A percentile compares a stretch with the other conserved stretches of the same genome.
Evolutionary conservation across 2,797 vertebrate species (phyloP).

Genomic region (Amphiprion clarkii): DNA sequence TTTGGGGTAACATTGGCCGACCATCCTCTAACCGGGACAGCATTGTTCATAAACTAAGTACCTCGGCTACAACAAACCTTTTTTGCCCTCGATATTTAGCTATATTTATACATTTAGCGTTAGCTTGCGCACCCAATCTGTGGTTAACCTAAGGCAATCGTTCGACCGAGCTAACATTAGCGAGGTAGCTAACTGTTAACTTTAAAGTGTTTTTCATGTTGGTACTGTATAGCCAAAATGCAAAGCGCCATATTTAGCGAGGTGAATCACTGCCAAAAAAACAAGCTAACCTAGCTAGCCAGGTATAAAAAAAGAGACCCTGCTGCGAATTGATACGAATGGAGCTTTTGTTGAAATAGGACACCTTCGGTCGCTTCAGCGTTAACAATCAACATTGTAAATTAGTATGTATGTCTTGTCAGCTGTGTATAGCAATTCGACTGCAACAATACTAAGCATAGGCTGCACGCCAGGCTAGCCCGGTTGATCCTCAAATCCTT

Average conservation of each 20-base stretch:
- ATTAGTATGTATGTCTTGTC: slow-evolving; percentile 21
- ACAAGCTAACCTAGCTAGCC: slow-evolving; percentile 61
- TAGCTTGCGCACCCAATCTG: slow-evolving; percentile 18
- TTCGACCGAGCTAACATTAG: slow-evolving; percentile 41
- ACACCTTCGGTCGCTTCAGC: slow-evolving; percentile 6
- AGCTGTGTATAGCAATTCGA: neutral
- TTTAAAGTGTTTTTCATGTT: slow-evolving; percentile 48
- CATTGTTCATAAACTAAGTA: neutral
- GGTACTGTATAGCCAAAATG: slow-evolving; percentile 32
- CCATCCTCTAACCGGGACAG: neutral
- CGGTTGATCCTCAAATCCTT: slow-evolving; percentile 53
- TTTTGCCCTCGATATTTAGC: neutral
- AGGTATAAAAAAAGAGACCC: slow-evolving; percentile 28
- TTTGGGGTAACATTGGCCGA: neutral
- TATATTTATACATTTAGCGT: neutral
- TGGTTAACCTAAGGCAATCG: neutral
- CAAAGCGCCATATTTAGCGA: slow-evolving; percentile 70
- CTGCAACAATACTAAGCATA: neutral
- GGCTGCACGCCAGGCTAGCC: slow-evolving; percentile 28
- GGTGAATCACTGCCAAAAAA: slow-evolving; percentile 52
- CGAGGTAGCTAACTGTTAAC: slow-evolving; percentile 29
- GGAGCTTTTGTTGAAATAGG: slow-evolving; percentile 7
- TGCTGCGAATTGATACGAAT: slow-evolving; percentile 62
- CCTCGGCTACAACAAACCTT: neutral
- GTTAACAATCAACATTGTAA: slow-evolving; percentile 15